Conservation (phyloP, 2,888 invertebrate genomes). For the Emmelina monodactyla region DNA sequence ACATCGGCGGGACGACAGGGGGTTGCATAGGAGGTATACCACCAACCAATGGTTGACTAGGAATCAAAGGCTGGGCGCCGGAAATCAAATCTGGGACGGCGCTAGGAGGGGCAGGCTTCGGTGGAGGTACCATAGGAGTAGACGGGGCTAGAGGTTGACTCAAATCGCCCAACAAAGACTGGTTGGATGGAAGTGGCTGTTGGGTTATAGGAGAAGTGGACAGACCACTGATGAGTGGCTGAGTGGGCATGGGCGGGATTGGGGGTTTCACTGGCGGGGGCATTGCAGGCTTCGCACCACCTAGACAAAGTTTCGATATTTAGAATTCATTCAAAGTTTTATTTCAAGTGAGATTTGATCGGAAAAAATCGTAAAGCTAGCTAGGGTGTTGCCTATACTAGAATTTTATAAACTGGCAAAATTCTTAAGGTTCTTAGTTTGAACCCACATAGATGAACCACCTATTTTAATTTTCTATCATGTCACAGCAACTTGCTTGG, state of each 20-base stretch:
- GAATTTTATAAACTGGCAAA: too few relatives aligned
- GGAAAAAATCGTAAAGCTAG: too few relatives aligned
- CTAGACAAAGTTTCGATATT: too few relatives aligned
- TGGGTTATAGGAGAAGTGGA: conserved; percentile 9
- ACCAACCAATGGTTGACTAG: conserved; percentile 7
- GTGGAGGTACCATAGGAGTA: conserved; percentile 20
- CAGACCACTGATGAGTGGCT: conserved; percentile 19
- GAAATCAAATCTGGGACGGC: conserved; percentile 45
- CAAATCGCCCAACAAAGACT: conserved; percentile 32
- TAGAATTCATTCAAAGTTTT: too few relatives aligned
- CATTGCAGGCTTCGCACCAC: conserved; percentile 30
- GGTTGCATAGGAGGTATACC: conserved; percentile 3
- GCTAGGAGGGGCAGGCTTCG: conserved; percentile 24
- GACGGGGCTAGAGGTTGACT: conserved; percentile 2
- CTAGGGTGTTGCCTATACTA: too few relatives aligned
- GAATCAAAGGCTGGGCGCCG: conserved; percentile 16
- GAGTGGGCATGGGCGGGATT: conserved; percentile 40
- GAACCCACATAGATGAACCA: too few relatives aligned
- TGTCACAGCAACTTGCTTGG: too few relatives aligned
- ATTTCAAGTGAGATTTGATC: too few relatives aligned
- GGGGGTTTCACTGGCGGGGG: conserved; percentile 45
- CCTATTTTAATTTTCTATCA: too few relatives aligned
- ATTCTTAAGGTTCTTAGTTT: too few relatives aligned
- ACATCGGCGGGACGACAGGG: conserved; percentile 5
- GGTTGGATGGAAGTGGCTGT: conserved; percentile 27